Evolutionary conservation across 2,797 vertebrate genomes (phyloP).

Genomic region (Diplodus puntazzo): DNA sequence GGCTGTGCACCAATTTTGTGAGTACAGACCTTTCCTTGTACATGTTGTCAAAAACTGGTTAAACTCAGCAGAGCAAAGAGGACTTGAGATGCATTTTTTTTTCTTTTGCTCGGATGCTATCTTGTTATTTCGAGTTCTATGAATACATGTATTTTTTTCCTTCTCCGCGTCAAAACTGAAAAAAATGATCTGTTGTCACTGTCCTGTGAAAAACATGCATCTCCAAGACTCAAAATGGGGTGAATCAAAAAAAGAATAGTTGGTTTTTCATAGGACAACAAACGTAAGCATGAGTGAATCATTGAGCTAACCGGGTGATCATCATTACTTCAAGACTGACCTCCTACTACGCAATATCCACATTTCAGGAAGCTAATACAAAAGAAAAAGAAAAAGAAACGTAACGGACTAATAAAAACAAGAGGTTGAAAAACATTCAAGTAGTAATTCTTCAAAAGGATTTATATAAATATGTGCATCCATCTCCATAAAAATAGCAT

Average conservation of each 20-base stretch:
- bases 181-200: slow-evolving; percentile 1
- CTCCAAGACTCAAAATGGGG: background rate
- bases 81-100: background rate
- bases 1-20: background rate
- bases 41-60: slow-evolving; percentile 18
- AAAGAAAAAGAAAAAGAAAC: background rate
- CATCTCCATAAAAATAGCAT: background rate
- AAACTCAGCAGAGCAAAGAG: background rate
- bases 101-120: background rate
- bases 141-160: slow-evolving; percentile 9
- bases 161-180: slow-evolving; percentile 15
- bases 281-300: background rate
- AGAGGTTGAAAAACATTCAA: background rate
- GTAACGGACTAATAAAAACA: background rate
- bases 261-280: too few relatives aligned
- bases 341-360: background rate
- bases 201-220: background rate
- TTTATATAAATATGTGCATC: background rate
- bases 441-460: background rate
- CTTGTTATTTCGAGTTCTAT: slow-evolving; percentile 12
- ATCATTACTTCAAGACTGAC: background rate
- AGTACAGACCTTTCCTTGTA: background rate
- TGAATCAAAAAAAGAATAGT: too few relatives aligned
- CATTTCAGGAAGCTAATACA: background rate
- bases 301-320: background rate